Evolutionary conservation across 2,113 vertebrate species (phyloP), one percentile per base, ranked within the genome.

Genomic region (Acrocephalus arundinaceus): DNA sequence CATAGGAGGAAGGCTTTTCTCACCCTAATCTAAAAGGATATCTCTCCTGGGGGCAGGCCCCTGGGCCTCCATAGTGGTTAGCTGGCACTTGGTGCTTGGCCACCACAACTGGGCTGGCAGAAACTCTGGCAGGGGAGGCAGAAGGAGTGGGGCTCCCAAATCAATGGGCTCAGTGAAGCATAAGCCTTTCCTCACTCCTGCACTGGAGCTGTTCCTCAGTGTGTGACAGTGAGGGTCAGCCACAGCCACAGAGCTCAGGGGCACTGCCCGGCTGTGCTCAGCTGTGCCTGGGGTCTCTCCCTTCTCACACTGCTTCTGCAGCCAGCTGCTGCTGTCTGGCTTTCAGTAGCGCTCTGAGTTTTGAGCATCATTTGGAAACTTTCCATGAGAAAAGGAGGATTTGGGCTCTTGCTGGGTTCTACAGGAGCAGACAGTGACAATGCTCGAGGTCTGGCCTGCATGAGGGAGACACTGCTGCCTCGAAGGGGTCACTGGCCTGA

Each of bases 171-270:
- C 49, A 41, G 35, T 1, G 20, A 41, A 7, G 33, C 13, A 16
- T 25, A 46, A 77, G 23, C 21, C 13, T 35, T 43, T 59, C 54
- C 10, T 0, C 39, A 4, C 59, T 25, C 10, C 54, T 23, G 30
- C 0, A 0, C 45, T 22, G 39, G 48, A 45, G 28, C 63, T 1
- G 8, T 3, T 28, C 8, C 85, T 62, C 37, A 1, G 19, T 6
- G 43, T 18, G 41, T 19, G 55, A 14, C 17, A 20, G 16, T 0
- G 52, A 3, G 37, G 46, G 6, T 4, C 61, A 71, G 67, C 27
- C 71, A 19, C 2, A 3, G 45, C 14, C 70, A 19, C 46, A 30
- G 43, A 9, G 45, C 5, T 4, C 0, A 0, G 22, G 17, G 39
- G 39, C 45, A 51, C 17, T 9, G 21, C 24, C 63, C 1, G 7